Percentiles rank a stretch among this genome's conserved stretches.
These are phyloP conservation scores for Chaetodon auriga DNA, from an alignment of 2,113 vertebrate species.

Conservation along the genomic window DNA sequence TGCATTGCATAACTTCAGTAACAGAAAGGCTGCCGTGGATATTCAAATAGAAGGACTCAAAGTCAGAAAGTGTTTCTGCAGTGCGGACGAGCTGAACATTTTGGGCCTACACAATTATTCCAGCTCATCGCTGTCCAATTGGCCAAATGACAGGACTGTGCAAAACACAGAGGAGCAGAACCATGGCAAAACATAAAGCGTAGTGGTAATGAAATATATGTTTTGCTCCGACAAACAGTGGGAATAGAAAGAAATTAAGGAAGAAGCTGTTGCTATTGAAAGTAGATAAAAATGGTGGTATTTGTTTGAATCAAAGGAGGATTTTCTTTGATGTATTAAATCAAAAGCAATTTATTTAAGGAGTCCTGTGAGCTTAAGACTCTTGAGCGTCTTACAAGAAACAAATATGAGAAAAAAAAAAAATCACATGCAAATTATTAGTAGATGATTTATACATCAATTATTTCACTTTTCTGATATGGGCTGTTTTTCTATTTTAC, in stretches of 20 bases:
- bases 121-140: conserved; percentile 41
- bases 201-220: conserved; percentile 28
- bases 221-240: background rate
- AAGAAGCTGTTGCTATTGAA: background rate
- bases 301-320: background rate
- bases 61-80: conserved; percentile 11
- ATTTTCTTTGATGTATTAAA: background rate
- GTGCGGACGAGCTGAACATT: conserved; percentile 40
- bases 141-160: conserved; percentile 32
- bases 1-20: conserved; percentile 50
- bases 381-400: background rate
- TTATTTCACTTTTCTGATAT: background rate
- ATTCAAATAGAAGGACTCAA: conserved; percentile 24
- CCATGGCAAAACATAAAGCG: conserved; percentile 10
- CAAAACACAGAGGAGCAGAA: conserved; percentile 6
- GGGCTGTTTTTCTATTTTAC: background rate
- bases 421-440: background rate
- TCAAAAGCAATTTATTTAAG: background rate
- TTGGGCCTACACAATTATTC: conserved; percentile 43
- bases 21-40: conserved; percentile 32
- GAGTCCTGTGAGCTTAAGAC: background rate
- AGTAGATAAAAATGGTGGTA: background rate
- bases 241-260: background rate
- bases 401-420: background rate
- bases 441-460: conserved; percentile 1